Percentiles rank a stretch among this genome's conserved stretches.
phyloP scores from a whole-genome alignment of 1,140 invertebrate species.

The Musca vetustissima region DNA sequence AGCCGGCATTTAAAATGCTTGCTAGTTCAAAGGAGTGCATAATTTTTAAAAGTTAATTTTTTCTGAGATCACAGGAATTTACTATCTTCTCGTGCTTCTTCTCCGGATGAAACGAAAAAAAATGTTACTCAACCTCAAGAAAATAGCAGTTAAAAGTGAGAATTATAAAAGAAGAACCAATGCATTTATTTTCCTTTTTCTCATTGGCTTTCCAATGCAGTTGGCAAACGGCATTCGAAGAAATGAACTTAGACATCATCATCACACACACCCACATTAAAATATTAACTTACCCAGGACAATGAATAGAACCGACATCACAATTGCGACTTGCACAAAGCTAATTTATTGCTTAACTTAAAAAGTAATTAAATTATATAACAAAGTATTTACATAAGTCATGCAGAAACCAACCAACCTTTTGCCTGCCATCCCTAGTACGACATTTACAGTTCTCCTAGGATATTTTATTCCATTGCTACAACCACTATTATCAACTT shows the following conservation, averaged over 20 bases:
- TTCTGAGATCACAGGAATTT: neutral
- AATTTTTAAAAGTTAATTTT: neutral
- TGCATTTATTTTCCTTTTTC: slow-evolving; percentile 12
- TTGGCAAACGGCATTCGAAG: slow-evolving; percentile 8
- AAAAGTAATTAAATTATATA: slow-evolving; percentile 22
- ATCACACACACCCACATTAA: too few species aligned
- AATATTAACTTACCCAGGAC: neutral
- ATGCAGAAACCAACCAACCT: too few species aligned
- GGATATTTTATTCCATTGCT: too few species aligned
- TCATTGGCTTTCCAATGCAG: neutral
- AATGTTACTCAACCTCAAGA: neutral
- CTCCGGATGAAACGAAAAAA: neutral
- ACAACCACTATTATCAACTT: too few species aligned
- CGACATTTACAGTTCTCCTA: too few species aligned
- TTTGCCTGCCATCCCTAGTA: too few species aligned
- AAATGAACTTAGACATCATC: neutral
- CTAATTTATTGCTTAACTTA: slow-evolving; percentile 22
- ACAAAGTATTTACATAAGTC: neutral
- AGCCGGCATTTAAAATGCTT: neutral
- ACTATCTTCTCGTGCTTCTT: neutral
- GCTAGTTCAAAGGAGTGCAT: neutral
- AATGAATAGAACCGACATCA: neutral
- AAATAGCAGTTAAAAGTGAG: too few species aligned
- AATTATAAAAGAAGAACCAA: neutral
- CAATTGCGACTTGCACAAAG: neutral